Base-by-base conservation (phyloP, 2,888 invertebrate species). In the Drosophila lacicola region DNA sequence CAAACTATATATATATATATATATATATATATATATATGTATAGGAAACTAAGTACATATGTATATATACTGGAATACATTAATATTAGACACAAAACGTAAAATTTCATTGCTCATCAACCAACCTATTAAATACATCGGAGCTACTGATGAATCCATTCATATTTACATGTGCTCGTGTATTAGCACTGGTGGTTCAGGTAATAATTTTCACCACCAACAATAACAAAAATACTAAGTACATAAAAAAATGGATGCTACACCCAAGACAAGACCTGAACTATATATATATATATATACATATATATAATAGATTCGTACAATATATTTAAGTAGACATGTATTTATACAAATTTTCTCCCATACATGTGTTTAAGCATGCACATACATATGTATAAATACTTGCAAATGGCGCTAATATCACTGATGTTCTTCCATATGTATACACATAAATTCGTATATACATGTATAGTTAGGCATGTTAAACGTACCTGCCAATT, bases 401-500 rank as follows among this genome's bases (percentile, higher is more conserved):
- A 39, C 19, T 47, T 39, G 19, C 34, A 34, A 49, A 49, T 33
- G 46, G 34, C 25, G 47, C 13, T 47, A 36, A 33, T 34, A 54
- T 8, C 47, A 14, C 47, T 36, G 21, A 5, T 56, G 36, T 36
- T 47, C 17, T 19, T 29, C 17, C 13, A 11, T 58, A 57, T 29
- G n/a, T n/a, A 14, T 39, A 39, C n/a, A 53, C 68, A 21, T 63
- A 69, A 19, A 5, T 36, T 21, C 2, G 37, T 45, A 45, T n/a
- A 49, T 47, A 37, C 36, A 46, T 39, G 37, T n/a, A 42, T 19
- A 46, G 29, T 36, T 21, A 46, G 37, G 56, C 53, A 36, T 77
- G 44, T 44, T 56, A 49, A 50, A 94, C 94, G 94, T 95, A 97
- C 98, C 98, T 95, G 97, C 97, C 94, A 98, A 95, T 95, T 98